Evolutionary conservation across 2,797 vertebrate genomes (phyloP).

Genomic region (Poecilia gillii): DNA sequence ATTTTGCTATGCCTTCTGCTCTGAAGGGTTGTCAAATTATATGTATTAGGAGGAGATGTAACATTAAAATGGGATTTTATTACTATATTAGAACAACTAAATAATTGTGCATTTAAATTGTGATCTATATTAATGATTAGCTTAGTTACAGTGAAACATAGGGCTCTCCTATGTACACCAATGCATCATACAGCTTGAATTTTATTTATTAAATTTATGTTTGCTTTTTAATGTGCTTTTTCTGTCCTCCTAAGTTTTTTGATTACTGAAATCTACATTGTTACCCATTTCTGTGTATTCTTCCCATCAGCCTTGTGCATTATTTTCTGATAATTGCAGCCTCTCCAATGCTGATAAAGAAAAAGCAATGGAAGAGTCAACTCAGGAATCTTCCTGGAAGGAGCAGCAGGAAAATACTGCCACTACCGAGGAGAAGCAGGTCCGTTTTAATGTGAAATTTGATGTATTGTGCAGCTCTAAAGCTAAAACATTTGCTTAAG

Average conservation of each 20-base stretch:
- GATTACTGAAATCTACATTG: background rate
- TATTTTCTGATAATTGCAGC: constrained; percentile 35
- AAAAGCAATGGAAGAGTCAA: constrained; percentile 42
- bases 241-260: background rate
- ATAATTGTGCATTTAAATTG: background rate
- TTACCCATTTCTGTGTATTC: background rate
- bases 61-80: background rate
- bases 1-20: background rate
- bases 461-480: background rate
- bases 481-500: background rate
- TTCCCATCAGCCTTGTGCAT: background rate
- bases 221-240: background rate
- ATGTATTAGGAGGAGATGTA: background rate
- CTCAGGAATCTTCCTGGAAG: constrained; percentile 31
- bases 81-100: background rate
- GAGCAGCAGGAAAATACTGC: constrained; percentile 24
- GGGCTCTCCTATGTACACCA: background rate
- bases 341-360: constrained; percentile 24
- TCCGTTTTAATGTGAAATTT: constrained; percentile 30
- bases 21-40: background rate
- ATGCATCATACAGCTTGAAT: background rate
- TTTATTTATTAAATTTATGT: background rate
- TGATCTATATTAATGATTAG: background rate
- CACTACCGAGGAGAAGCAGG: constrained; percentile 53
- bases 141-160: background rate